Conservation (phyloP, 2,797 vertebrate species). For the Catamblyrhynchus diadema region DNA sequence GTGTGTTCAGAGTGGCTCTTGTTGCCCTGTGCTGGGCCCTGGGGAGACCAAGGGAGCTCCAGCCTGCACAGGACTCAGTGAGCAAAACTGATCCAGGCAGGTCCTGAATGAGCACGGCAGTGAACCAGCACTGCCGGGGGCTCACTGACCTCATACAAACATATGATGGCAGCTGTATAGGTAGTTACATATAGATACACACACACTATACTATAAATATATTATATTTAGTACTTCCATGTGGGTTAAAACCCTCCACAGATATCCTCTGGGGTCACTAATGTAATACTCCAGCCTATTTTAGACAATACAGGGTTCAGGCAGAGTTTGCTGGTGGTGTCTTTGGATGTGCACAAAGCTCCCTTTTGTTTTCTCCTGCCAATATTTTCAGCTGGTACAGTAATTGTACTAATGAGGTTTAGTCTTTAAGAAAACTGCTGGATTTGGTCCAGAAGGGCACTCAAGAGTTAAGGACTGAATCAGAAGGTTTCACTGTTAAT, state of each 20-base stretch:
- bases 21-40: neutral
- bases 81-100: neutral
- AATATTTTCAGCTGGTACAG: neutral
- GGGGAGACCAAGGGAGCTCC: neutral
- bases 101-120: neutral
- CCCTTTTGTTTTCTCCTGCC: slow-evolving; percentile 3
- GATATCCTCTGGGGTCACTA: neutral
- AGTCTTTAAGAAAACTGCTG: neutral
- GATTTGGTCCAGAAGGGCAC: neutral
- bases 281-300: neutral
- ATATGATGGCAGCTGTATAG: neutral
- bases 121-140: neutral
- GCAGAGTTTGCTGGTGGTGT: neutral
- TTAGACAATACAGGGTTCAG: neutral
- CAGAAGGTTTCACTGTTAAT: neutral
- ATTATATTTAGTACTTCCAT: neutral
- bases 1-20: rapidly evolving
- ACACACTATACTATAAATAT: neutral
- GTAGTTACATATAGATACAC: neutral
- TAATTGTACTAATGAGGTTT: slow-evolving; percentile 27
- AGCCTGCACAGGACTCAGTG: neutral
- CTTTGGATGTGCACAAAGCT: neutral
- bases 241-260: neutral
- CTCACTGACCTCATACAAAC: neutral
- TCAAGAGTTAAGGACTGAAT: neutral